Conservation (phyloP, 2,888 invertebrate genomes). For the Caenorhabditis sp. region DNA sequence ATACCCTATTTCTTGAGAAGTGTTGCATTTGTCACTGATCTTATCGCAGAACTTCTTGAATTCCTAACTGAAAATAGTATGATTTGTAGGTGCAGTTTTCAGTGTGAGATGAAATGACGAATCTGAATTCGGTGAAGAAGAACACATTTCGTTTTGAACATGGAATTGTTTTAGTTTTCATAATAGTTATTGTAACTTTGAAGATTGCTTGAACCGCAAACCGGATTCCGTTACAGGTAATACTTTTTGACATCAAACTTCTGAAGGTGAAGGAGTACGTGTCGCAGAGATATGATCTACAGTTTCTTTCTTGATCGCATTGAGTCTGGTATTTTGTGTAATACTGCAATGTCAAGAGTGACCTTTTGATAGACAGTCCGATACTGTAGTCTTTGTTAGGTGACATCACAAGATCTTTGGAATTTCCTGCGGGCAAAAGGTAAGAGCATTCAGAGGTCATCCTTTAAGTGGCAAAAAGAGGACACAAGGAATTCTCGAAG, state of each 20-base stretch:
- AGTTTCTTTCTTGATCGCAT: neutral
- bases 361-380: constrained; percentile 36
- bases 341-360: constrained; percentile 39
- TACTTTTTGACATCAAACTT: constrained; percentile 52
- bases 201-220: neutral
- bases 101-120: neutral
- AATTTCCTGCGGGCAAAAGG: neutral
- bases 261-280: constrained; percentile 20
- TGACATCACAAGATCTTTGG: constrained; percentile 8
- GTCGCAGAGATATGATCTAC: constrained; percentile 43
- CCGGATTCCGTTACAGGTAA: neutral
- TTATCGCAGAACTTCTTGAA: neutral
- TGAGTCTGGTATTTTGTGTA: constrained; percentile 34
- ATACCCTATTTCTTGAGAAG: constrained; percentile 10
- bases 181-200: neutral
- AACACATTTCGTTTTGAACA: no score
- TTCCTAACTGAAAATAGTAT: neutral
- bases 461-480: neutral
- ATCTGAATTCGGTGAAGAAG: neutral
- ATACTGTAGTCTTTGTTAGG: constrained; percentile 9
- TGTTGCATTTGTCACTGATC: constrained; percentile 35
- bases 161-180: neutral
- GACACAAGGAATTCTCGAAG: neutral
- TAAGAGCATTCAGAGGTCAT: constrained; percentile 14
- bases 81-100: neutral